Conservation (phyloP, 1,140 invertebrate species). For the Bombus balteatus region DNA sequence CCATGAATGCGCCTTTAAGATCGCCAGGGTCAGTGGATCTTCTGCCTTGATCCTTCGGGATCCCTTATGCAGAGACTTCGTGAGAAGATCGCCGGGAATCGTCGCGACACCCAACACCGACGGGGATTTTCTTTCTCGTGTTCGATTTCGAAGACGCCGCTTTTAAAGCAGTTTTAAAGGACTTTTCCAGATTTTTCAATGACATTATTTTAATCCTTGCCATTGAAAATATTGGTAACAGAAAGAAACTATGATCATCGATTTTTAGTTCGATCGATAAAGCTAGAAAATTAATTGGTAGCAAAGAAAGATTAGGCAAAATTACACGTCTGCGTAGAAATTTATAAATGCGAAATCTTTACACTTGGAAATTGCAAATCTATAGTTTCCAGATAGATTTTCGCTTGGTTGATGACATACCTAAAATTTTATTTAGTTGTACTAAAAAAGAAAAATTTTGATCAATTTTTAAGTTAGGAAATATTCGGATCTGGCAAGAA, state of each 20-base stretch:
- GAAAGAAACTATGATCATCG: not conserved
- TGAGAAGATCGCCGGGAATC: conserved; percentile 43
- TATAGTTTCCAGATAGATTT: too few relatives aligned
- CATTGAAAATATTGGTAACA: not conserved
- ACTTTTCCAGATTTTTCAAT: conserved; percentile 6
- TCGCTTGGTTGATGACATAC: too few relatives aligned
- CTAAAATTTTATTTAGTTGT: too few relatives aligned
- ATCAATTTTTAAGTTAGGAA: too few relatives aligned
- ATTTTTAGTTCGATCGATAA: too few relatives aligned
- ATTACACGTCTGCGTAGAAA: too few relatives aligned
- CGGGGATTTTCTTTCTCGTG: conserved; percentile 32
- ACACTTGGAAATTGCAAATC: too few relatives aligned
- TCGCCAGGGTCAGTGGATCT: conserved; percentile 53
- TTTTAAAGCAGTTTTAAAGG: conserved; percentile 3
- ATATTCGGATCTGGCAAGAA: too few relatives aligned
- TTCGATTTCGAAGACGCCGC: conserved; percentile 14
- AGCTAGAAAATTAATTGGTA: too few relatives aligned
- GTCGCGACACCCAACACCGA: conserved; percentile 41
- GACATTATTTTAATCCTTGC: not conserved
- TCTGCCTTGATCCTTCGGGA: conserved; percentile 40
- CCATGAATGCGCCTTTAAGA: conserved; percentile 70
- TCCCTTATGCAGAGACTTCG: conserved; percentile 32
- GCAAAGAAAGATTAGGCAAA: too few relatives aligned
- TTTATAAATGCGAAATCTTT: too few relatives aligned
- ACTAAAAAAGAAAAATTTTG: too few relatives aligned